Conservation (phyloP, 1,140 invertebrate genomes). For the Drosophila albomicans region DNA sequence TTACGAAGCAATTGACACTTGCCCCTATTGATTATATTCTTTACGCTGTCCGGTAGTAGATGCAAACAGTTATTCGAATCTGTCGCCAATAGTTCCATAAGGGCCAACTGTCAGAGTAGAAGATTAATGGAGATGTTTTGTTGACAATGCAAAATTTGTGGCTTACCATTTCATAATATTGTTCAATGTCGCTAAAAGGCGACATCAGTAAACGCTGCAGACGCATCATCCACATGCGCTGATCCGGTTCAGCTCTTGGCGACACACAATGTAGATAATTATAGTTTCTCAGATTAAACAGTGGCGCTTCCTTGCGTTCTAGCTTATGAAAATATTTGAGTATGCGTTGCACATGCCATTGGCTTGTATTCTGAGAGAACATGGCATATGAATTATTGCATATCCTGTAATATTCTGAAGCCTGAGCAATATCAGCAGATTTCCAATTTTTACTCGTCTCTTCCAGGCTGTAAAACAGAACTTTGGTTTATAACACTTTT, state of each 20-base stretch:
- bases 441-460: conserved; percentile 39
- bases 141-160: background rate
- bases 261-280: conserved; percentile 38
- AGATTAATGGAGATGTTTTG: background rate
- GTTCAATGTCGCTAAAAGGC: conserved; percentile 17
- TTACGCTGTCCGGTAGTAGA: conserved; percentile 9
- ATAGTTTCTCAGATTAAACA: conserved; percentile 35
- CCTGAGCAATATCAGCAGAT: background rate
- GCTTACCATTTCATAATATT: conserved; percentile 69
- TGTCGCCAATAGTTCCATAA: conserved; percentile 40
- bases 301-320: background rate
- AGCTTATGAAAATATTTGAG: conserved; percentile 57
- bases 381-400: conserved; percentile 58
- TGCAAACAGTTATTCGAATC: conserved; percentile 36
- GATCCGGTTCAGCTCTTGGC: conserved; percentile 6
- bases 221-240: conserved; percentile 32
- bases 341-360: conserved; percentile 55
- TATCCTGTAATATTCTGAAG: conserved; percentile 39
- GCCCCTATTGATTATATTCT: conserved; percentile 9
- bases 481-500: background rate
- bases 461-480: conserved; percentile 39
- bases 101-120: conserved; percentile 17
- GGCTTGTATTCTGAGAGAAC: conserved; percentile 48
- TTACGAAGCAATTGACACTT: conserved; percentile 26
- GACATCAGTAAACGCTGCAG: conserved; percentile 22